Base-by-base conservation (phyloP, 2,888 invertebrate species). In the Cosmorhoe ocellata region DNA sequence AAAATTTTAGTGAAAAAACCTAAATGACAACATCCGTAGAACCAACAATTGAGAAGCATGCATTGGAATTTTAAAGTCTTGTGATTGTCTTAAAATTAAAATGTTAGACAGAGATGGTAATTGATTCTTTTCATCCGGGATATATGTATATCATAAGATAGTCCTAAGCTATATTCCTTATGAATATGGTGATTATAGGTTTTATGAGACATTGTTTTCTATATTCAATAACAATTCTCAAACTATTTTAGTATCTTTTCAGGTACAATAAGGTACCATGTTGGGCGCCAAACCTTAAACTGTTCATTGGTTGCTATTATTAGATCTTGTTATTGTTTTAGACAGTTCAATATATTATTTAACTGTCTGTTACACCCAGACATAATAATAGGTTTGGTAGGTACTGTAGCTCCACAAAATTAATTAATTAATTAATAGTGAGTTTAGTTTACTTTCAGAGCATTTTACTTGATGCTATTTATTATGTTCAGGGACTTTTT, bases 71-170 rank as follows among this genome's bases (percentile, higher is more conserved):
- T 26, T 26, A 42, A 30, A 39, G 30, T 30, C 28, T n/a, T 12
- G 32, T 32, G 56, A 67, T 67, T 66, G 66, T 67, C 63, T 65
- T 62, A 38, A 64, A 66, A 68, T 68, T 69, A 58, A 67, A 67
- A 62, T 63, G 51, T 53, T 58, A 46, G 64, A 69, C 51, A 18
- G 64, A 59, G 65, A 63, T 28, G 42, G 48, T 9, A 13, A 8
- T 33, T 18, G 14, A 27, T 53, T 33, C 48, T n/a, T 34, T 57
- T 60, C 54, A 63, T 70, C 70, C 69, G 42, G 47, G 34, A 43
- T 42, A 24, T 24, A 10, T 24, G 7, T 24, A 6, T 7, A 5
- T 18, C 2, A 18, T 80, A 76, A 80, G n/a, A 80, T 81, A 80
- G 80, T 79, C 69, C 79, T 78, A 77, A 50, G 51, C 18, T 30